phyloP scores from a whole-genome alignment of 2,113 vertebrate species.

The Menura novaehollandiae region DNA sequence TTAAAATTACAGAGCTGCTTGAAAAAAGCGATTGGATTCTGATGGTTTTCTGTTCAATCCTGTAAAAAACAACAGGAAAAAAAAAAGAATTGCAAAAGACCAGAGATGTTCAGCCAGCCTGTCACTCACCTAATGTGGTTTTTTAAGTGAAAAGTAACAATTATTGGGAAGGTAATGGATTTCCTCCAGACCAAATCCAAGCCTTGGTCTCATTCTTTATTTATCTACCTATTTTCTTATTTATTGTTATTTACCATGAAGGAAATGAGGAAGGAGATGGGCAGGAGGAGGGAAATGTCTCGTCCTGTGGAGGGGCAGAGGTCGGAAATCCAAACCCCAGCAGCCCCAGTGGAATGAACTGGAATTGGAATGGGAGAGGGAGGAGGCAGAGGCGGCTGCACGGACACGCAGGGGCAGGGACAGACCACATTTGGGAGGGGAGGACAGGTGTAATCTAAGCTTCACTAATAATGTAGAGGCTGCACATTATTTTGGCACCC shows the following conservation, averaged over 20 bases:
- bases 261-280: conserved; percentile 46
- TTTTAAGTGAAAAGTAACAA: background rate
- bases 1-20: background rate
- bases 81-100: background rate
- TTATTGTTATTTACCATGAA: background rate
- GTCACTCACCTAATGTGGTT: background rate
- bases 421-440: conserved; percentile 6
- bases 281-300: conserved; percentile 19
- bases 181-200: conserved; percentile 27
- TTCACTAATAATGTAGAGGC: conserved; percentile 84
- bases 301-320: conserved; percentile 34
- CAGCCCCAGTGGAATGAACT: background rate
- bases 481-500: conserved; percentile 88
- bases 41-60: background rate
- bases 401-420: background rate
- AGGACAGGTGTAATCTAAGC: conserved; percentile 98
- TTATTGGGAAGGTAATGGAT: conserved; percentile 30
- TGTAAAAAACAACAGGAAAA: background rate
- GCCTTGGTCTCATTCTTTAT: conserved; percentile 33
- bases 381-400: background rate
- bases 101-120: conserved; percentile 71
- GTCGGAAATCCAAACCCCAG: background rate
- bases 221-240: background rate
- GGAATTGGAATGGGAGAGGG: background rate
- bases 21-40: conserved; percentile 12